phyloP scores from a whole-genome alignment of 2,797 vertebrate species.

The Emydoidea blandingii region DNA sequence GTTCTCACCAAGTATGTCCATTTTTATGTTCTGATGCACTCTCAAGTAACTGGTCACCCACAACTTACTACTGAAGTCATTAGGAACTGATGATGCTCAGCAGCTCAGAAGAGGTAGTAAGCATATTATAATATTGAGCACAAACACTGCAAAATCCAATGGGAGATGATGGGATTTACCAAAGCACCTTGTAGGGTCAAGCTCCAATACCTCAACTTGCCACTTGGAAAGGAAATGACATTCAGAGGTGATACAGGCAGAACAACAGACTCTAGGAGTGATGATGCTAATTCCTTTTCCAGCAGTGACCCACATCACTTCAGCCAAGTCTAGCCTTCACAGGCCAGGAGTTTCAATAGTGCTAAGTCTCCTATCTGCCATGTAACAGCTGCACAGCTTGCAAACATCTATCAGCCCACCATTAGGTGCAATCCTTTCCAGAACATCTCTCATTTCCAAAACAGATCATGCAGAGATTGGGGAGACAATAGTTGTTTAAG shows the following conservation, averaged over 20 bases:
- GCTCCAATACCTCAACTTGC: background rate
- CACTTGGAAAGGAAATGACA: background rate
- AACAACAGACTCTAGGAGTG: background rate
- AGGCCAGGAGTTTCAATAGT: background rate
- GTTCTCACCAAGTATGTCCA: background rate
- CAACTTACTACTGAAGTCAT: background rate
- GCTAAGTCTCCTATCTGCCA: background rate
- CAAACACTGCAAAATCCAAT: accelerated
- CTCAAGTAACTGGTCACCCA: background rate
- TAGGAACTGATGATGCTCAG: background rate
- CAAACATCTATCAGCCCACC: background rate
- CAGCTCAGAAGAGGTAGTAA: background rate
- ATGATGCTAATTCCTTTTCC: background rate
- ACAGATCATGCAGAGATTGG: background rate
- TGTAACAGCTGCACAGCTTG: background rate
- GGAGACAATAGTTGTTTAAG: background rate
- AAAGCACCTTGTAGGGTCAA: background rate
- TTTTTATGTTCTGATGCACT: background rate
- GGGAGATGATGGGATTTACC: background rate
- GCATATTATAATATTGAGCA: accelerated
- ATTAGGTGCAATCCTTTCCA: background rate
- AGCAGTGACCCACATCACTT: background rate
- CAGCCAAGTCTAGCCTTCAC: background rate
- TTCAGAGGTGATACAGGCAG: accelerated
- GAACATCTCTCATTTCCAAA: background rate